These are phyloP conservation scores for Diarsia dahlii DNA, from an alignment of 2,888 invertebrate genomes.

Conservation along the genomic window DNA sequence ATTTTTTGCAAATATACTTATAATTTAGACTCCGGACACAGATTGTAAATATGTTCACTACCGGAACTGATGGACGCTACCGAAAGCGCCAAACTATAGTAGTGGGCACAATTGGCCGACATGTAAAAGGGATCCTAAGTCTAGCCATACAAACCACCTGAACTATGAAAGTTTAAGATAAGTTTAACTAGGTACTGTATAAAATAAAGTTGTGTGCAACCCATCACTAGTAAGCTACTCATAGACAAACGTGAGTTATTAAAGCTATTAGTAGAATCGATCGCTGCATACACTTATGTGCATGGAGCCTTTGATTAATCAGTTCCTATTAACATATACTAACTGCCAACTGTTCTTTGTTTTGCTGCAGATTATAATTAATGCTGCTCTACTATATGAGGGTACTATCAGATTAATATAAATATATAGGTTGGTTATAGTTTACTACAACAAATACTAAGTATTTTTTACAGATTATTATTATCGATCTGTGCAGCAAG, in stretches of 20 bases:
- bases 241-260: slow-evolving; percentile 52
- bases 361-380: slow-evolving; percentile 6
- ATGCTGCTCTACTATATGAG: background rate
- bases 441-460: too few relatives aligned
- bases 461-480: too few relatives aligned
- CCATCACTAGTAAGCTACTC: slow-evolving; percentile 46
- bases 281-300: slow-evolving; percentile 31
- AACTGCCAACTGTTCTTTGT: slow-evolving; percentile 21
- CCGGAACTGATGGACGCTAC: too few relatives aligned
- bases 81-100: too few relatives aligned
- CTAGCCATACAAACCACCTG: background rate
- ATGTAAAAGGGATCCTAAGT: background rate
- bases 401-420: too few relatives aligned
- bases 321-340: slow-evolving; percentile 27
- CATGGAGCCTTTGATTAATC: slow-evolving; percentile 36
- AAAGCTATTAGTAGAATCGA: slow-evolving; percentile 40
- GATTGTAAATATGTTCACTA: too few relatives aligned
- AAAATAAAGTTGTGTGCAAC: background rate
- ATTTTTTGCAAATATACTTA: too few relatives aligned
- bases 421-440: background rate
- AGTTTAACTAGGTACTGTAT: background rate
- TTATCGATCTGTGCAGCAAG: too few relatives aligned
- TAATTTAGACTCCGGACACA: too few relatives aligned
- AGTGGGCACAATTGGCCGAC: background rate
- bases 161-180: background rate